phyloP scores from a whole-genome alignment of 1,140 invertebrate genomes.

The Papilio helenus region DNA sequence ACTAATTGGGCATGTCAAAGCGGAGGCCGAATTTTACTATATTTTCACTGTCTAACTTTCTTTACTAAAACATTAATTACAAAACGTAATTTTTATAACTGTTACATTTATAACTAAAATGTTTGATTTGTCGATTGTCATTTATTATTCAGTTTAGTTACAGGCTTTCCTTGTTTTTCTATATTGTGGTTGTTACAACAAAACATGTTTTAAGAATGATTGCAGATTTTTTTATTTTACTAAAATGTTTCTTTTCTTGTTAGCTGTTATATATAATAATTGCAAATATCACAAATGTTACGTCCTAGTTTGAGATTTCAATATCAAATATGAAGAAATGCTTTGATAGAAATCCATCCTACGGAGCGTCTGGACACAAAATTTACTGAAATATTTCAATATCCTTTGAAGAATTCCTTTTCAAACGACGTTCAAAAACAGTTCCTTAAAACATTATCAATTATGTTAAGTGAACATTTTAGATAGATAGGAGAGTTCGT shows the following conservation, averaged over 20 bases:
- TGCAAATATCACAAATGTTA: not conserved
- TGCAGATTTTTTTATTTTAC: not conserved
- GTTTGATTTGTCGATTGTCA: not conserved
- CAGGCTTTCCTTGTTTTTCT: not conserved
- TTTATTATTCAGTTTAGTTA: not conserved
- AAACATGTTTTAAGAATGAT: too few relatives aligned
- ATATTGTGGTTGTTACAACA: not conserved
- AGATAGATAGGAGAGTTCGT: not conserved
- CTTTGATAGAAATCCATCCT: constrained; percentile 9
- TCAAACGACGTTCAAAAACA: not conserved
- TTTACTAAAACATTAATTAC: not conserved
- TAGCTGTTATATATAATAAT: not conserved
- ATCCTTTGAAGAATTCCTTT: constrained; percentile 14
- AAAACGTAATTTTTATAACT: not conserved
- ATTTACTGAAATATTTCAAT: constrained; percentile 19
- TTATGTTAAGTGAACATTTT: not conserved
- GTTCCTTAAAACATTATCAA: not conserved
- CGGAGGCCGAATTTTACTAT: not conserved
- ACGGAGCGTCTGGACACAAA: not conserved
- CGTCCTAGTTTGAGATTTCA: not conserved
- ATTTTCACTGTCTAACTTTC: not conserved
- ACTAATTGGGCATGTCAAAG: constrained; percentile 6
- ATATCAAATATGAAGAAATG: constrained; percentile 3
- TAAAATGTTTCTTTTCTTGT: not conserved
- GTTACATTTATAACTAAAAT: too few relatives aligned